Evolutionary conservation across 2,888 invertebrate species (phyloP), one percentile per base, ranked within the genome.

Genomic region (Petrolisthes manimaculis): DNA sequence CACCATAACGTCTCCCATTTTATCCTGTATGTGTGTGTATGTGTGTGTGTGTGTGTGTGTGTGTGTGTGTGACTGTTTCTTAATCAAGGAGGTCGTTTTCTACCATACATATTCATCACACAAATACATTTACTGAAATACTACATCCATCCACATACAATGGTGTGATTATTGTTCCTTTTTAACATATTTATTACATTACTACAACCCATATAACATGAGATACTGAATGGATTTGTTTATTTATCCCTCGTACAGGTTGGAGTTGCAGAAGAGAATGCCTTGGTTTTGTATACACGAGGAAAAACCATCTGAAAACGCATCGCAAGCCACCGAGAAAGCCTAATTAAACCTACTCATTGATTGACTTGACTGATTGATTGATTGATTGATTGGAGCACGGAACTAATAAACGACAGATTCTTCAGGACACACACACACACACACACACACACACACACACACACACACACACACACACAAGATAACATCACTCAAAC

Each of bases 271-370:
- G 86, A 80, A 86, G 71, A 51, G 74, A 4, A 69, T 86, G 86
- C 86, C 86, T 53, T 86, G 86, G 86, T 86, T 86, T 81, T 86
- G 86, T 37, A 81, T 86, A 18, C 86, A 86, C 81, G 86, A 86
- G 81, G 80, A 80, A 1, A 54, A 55, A 37, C 86, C 86, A 2
- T 6, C 18, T 14, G 86, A 86, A n/a, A 81, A 51, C 53, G 37
- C 80, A 24, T 37, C 86, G 4, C 86, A 86, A 37, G 54, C 54
- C 85, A 79, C 79, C 1, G 84, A 85, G 14, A 77, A 67, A 9
- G 79, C 61, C 54, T 53, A 61, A 79, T 14, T 18, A 75, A 4
- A 53, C 53, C 51, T 24, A 8, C 78, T 9, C 54, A 53, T 18
- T 21, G 37, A 78, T 14, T n/a, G n/a, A n/a, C n/a, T n/a, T n/a